A percentile compares a stretch with the other conserved stretches of the same genome.
phyloP scores from a whole-genome alignment of 2,888 invertebrate genomes.

The Tribolium freemani region DNA sequence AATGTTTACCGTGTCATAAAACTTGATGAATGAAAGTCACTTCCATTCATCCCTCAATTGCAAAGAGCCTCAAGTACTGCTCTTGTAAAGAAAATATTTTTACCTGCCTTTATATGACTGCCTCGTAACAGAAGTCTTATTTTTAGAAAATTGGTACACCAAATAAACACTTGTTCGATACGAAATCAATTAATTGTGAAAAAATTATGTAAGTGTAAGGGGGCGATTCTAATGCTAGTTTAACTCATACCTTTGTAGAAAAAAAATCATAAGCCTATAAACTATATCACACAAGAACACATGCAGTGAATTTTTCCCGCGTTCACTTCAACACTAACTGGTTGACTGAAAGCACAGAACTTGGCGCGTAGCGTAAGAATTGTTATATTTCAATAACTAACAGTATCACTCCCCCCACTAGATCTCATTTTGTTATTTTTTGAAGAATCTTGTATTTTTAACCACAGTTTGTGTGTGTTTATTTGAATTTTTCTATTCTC shows the following conservation, averaged over 20 bases:
- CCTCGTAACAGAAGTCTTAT: background rate
- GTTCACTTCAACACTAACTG: constrained; percentile 36
- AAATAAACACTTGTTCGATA: no score
- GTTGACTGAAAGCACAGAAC: constrained; percentile 42
- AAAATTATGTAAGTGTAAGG: background rate
- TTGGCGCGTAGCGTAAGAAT: constrained; percentile 39
- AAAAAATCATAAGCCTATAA: constrained; percentile 5
- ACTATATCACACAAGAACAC: constrained; percentile 16
- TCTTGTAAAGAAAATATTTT: background rate
- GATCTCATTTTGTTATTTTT: constrained; percentile 6
- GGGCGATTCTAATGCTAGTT: background rate
- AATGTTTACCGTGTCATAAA: background rate
- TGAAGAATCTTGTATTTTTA: background rate
- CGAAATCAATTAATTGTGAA: background rate
- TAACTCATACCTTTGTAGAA: constrained; percentile 22
- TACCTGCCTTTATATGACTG: background rate
- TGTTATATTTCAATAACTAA: constrained; percentile 40
- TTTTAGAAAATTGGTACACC: background rate
- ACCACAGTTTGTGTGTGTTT: background rate
- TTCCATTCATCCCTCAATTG: background rate
- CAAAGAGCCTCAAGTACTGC: background rate
- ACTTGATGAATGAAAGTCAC: background rate
- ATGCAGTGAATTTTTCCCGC: constrained; percentile 35
- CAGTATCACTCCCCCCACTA: constrained; percentile 31
- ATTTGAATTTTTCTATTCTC: background rate